phyloP scores from a whole-genome alignment of 2,113 vertebrate genomes.

The Grammomys dolichurus region DNA sequence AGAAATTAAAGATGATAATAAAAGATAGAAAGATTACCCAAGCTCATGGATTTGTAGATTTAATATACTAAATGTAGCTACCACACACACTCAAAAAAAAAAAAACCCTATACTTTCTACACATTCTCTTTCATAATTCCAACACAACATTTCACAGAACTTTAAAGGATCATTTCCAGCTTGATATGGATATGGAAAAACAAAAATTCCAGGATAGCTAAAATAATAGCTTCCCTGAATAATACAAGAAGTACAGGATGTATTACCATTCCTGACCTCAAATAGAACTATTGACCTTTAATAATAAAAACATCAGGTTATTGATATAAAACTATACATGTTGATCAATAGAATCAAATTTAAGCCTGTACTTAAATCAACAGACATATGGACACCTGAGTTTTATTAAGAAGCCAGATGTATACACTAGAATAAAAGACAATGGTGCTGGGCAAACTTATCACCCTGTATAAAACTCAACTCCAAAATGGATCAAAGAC shows the following conservation, averaged over 20 bases:
- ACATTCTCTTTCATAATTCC: background rate
- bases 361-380: background rate
- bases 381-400: background rate
- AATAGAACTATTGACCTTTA: background rate
- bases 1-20: background rate
- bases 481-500: background rate
- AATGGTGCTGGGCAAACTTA: background rate
- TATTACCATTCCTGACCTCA: background rate
- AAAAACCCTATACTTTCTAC: background rate
- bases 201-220: background rate
- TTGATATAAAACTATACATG: background rate
- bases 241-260: background rate
- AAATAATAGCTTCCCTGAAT: background rate
- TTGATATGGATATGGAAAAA: background rate
- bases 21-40: background rate
- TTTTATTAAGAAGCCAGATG: background rate
- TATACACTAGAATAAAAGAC: background rate
- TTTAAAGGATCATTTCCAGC: background rate
- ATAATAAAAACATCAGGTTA: background rate
- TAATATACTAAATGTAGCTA: background rate
- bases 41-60: background rate
- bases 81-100: too few relatives aligned
- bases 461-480: background rate
- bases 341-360: too few relatives aligned
- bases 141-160: background rate